Evolutionary conservation across 2,888 invertebrate genomes (phyloP), one percentile per base, ranked within the genome.

Genomic region (Tanytarsus gracilentus): DNA sequence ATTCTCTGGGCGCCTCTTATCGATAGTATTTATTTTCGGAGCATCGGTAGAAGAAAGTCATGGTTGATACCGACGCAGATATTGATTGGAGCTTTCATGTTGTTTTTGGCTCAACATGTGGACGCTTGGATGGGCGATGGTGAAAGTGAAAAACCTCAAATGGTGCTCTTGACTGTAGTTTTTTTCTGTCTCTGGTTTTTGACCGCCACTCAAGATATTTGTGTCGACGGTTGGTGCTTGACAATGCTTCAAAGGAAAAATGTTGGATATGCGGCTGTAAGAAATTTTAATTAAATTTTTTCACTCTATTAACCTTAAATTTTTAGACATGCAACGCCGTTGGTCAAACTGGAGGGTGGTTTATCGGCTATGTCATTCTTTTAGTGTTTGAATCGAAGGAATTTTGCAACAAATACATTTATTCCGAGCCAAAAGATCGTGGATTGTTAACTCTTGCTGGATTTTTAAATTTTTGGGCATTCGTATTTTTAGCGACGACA

Each of bases 141-240:
- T 5, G 70, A 69, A 2, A n/a, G 64, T 8, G 23, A 7, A 4
- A 36, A 61, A 4, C 88, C 91, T 0, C 85, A 88, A 67, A 87
- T 93, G 66, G 80, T 78, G 62, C 72, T 86, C 53, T 77, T 99
- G 26, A 97, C 97, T 0, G 69, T 81, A n/a, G 78, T 92, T 62
- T 99, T 99, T 75, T 89, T 98, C 71, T 77, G 83, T 61, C 77
- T 99, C 4, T 98, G 97, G 70, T 96, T 98, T 69, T 77, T 99
- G 67, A 98, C 98, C 4, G 98, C 99, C 2, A 99, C 99, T 1
- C 99, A 99, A 77, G 99, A 99, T 26, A 97, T 99, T 68, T 98
- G 96, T 14, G 98, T 99, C 0, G 99, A 99, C 77, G 99, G 99
- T 18, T 99, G 99, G 99, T 98, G 99, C 0, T 77, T 99, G 11